A percentile compares a stretch with the other conserved stretches of the same genome.
These are phyloP conservation scores for Phylloscopus collybita DNA, from an alignment of 2,797 vertebrate genomes.

Conservation along the genomic window DNA sequence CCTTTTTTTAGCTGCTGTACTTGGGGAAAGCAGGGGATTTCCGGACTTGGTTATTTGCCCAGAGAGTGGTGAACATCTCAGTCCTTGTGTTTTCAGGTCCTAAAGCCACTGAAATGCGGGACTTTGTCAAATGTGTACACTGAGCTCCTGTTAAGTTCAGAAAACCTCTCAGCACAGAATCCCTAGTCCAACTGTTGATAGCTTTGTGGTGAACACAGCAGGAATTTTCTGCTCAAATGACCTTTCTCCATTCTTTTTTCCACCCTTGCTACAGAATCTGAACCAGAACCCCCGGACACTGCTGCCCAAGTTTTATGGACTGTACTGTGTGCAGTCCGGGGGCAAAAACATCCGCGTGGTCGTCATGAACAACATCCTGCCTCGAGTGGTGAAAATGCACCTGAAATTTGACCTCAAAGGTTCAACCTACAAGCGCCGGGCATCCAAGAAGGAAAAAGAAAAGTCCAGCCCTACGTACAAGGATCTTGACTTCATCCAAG, in stretches of 20 bases:
- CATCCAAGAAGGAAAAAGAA: slow-evolving; percentile 95
- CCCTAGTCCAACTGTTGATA: fast-evolving
- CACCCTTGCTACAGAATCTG: slow-evolving; percentile 83
- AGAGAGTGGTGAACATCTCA: not conserved
- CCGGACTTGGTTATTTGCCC: slow-evolving; percentile 20
- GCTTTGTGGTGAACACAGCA: not conserved
- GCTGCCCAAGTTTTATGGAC: slow-evolving; percentile 97
- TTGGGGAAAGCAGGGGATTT: slow-evolving; percentile 34
- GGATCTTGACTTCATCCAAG: slow-evolving; percentile 97
- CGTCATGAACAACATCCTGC: slow-evolving; percentile 98
- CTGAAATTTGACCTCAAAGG: slow-evolving; percentile 97
- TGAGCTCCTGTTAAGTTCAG: not conserved
- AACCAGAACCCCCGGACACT: slow-evolving; percentile 98
- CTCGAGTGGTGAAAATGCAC: slow-evolving; percentile 95
- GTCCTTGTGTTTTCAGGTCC: not conserved
- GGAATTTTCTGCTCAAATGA: not conserved
- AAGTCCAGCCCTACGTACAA: slow-evolving; percentile 94
- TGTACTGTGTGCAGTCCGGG: slow-evolving; percentile 96
- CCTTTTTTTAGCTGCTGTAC: slow-evolving; percentile 38
- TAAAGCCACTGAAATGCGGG: not conserved
- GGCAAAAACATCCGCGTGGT: slow-evolving; percentile 98
- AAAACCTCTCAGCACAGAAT: not conserved
- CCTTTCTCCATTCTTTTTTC: not conserved
- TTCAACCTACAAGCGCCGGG: slow-evolving; percentile 95
- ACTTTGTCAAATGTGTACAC: not conserved